phyloP scores from a whole-genome alignment of 1,140 invertebrate species.

The Zophobas morio region DNA sequence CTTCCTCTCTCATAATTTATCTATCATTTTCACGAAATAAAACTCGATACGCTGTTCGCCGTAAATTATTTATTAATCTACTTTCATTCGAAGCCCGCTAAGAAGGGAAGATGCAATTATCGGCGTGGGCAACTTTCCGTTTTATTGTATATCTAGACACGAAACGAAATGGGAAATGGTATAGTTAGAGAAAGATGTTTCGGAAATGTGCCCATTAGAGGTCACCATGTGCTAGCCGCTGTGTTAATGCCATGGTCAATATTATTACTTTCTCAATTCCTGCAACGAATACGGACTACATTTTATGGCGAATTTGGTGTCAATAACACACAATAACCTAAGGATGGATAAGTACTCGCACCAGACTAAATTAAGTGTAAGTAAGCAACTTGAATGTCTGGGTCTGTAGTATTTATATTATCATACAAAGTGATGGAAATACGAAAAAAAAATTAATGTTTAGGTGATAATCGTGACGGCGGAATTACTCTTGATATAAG shows the following conservation, averaged over 20 bases:
- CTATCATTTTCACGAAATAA: slow-evolving; percentile 8
- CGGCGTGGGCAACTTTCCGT: slow-evolving; percentile 5
- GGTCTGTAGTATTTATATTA: too few relatives aligned
- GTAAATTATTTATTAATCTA: slow-evolving; percentile 24
- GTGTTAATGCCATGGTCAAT: slow-evolving; percentile 36
- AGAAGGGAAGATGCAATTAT: slow-evolving; percentile 4
- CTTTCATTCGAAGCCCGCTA: slow-evolving; percentile 6
- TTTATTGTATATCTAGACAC: neutral
- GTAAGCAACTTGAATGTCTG: too few relatives aligned
- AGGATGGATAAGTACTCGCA: too few relatives aligned
- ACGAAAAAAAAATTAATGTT: too few relatives aligned
- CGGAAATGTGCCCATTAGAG: slow-evolving; percentile 19
- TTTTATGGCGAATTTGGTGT: slow-evolving; percentile 28
- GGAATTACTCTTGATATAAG: too few relatives aligned
- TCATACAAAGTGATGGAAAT: too few relatives aligned
- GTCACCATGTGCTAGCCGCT: slow-evolving; percentile 17
- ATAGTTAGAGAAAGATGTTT: neutral
- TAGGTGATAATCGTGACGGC: too few relatives aligned
- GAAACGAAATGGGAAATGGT: neutral
- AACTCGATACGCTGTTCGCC: neutral
- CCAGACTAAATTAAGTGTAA: too few relatives aligned
- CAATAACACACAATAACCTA: neutral
- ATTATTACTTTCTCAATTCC: slow-evolving; percentile 25
- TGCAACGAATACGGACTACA: slow-evolving; percentile 25
- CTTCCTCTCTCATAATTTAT: slow-evolving; percentile 19